Evolutionary conservation across 2,113 vertebrate genomes (phyloP), one percentile per base, ranked within the genome.

Genomic region (Callospermophilus lateralis): DNA sequence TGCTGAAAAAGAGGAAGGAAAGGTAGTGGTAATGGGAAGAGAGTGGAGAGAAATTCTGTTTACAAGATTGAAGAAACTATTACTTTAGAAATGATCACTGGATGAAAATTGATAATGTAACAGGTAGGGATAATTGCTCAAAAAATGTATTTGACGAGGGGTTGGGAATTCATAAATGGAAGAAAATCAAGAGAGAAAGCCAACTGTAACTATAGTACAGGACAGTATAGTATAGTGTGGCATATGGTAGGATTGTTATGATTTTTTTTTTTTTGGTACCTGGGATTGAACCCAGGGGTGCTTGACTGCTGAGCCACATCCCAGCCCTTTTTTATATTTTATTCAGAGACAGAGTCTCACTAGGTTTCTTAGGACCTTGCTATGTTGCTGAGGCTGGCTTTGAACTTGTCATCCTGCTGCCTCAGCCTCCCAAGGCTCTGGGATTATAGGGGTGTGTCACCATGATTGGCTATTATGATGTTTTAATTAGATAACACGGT

Each of bases 1-100:
- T 95, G 15, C 73, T 81, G 37, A 81, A 72, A 92, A 8, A 10
- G 16, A 80, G 58, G 37, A 97, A 92, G 91, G 4, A 77, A 70
- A 16, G 28, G 9, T 79, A 8, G 34, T 58, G 0, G 37, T 26
- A 17, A 16, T 48, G 24, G 24, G 19, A 91, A 91, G 22, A 51
- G 24, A n/a, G 11, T 80, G 22, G 17, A 61, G 37, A 94, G 26
- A 88, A 30, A 53, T 76, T 63, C 32, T 48, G 2, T 84, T 68
- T 22, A 83, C 83, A 73, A n/a, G 30, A 61, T 3, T 17, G 72
- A 84, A 84, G 39, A 72, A 90, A 79, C 48, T 58, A 42, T 94
- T 30, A 42, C 37, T 72, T 90, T 55, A 55, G 34, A 84, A 88
- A 70, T 67, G 48, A 74, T 61, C n/a, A 65, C 1, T 20, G 16